Percentiles rank a stretch among this genome's conserved stretches.
phyloP scores from a whole-genome alignment of 2,888 invertebrate genomes.

The Antheraea assamensis region DNA sequence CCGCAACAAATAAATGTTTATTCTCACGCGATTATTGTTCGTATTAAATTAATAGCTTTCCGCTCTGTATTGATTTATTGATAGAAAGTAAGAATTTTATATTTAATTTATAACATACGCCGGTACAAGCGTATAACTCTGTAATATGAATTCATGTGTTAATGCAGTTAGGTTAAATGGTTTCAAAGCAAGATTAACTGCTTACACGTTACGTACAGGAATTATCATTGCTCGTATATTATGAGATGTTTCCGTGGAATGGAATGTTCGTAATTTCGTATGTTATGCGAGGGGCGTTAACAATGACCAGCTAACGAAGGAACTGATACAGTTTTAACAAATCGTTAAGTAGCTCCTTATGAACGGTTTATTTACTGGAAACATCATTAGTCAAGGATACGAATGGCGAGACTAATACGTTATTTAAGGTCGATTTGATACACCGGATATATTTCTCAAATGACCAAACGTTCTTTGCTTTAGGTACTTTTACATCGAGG shows the following conservation, averaged over 20 bases:
- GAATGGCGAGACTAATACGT: not conserved
- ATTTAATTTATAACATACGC: constrained; percentile 22
- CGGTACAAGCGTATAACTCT: constrained; percentile 16
- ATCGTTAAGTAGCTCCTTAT: constrained; percentile 1
- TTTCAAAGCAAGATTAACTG: constrained; percentile 20
- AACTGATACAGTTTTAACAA: not conserved
- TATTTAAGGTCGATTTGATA: constrained; percentile 29
- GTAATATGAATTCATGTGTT: constrained; percentile 22
- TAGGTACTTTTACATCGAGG: not conserved
- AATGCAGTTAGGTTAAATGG: constrained; percentile 14
- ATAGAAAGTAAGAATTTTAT: constrained; percentile 45
- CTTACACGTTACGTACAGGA: constrained; percentile 2
- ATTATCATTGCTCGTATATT: constrained; percentile 2
- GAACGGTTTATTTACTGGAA: constrained; percentile 5
- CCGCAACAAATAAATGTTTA: constrained; percentile 70
- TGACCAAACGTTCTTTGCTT: not conserved
- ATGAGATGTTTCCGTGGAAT: not conserved
- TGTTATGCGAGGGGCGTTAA: not conserved
- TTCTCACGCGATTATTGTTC: constrained; percentile 76
- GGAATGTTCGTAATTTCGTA: not conserved
- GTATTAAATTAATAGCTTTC: constrained; percentile 58
- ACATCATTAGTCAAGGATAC: constrained; percentile 4
- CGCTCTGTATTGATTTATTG: constrained; percentile 55
- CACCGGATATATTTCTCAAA: constrained; percentile 25
- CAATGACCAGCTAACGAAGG: not conserved